Percentiles rank a stretch among this genome's conserved stretches.
Conservation (phyloP, 2,113 vertebrate species). For the Tretioscincus oriximinensis region DNA sequence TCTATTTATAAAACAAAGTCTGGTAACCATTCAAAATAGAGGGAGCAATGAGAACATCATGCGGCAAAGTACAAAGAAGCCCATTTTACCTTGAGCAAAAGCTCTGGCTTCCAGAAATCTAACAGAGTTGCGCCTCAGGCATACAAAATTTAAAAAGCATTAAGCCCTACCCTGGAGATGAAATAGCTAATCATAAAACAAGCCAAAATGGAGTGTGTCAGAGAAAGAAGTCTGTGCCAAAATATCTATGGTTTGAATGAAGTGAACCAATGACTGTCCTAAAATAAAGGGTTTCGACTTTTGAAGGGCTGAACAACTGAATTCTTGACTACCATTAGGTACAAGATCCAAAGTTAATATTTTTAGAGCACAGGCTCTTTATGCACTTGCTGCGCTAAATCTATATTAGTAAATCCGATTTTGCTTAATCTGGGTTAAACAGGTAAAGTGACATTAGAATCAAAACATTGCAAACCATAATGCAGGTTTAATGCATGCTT, state of each 20-base stretch:
- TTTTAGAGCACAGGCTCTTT: too few species aligned
- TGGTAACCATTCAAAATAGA: neutral
- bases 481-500: too few species aligned
- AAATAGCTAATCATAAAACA: neutral
- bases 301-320: neutral
- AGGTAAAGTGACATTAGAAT: too few species aligned
- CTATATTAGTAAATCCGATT: too few species aligned
- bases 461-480: too few species aligned
- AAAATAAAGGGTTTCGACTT: too few species aligned
- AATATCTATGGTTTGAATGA: neutral
- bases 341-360: too few species aligned
- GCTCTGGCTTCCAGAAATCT: neutral
- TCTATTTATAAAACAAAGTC: neutral
- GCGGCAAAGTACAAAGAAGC: neutral
- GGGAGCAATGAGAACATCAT: rapidly evolving
- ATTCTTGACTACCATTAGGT: neutral
- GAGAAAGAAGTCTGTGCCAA: neutral
- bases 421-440: too few species aligned
- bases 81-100: neutral
- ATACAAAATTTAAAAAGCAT: neutral
- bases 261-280: neutral
- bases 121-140: neutral
- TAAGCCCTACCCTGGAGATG: neutral
- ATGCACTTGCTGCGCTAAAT: too few species aligned
- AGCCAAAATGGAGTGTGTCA: neutral